phyloP scores from a whole-genome alignment of 2,113 vertebrate genomes.

The Platichthys stellatus region DNA sequence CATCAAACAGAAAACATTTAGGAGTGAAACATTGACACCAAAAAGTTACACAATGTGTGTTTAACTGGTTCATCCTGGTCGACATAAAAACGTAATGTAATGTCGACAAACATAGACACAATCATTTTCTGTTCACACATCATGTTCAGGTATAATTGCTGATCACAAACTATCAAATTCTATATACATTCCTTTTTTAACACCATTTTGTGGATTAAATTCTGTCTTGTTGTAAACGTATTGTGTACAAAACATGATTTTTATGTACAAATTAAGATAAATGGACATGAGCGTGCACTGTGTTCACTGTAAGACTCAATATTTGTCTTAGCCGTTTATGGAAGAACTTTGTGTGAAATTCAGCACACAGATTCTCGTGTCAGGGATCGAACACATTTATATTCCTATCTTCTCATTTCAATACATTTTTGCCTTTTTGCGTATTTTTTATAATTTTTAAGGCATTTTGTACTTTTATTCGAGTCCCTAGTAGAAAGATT shows the following conservation, averaged over 20 bases:
- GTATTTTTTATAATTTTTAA: neutral
- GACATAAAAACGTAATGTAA: neutral
- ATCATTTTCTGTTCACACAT: neutral
- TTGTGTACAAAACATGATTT: neutral
- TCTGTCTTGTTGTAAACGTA: conserved; percentile 2
- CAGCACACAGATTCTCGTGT: neutral
- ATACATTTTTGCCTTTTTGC: neutral
- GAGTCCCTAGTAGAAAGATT: neutral
- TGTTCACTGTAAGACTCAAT: neutral
- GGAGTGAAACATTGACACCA: neutral
- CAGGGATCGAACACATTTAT: too few relatives aligned
- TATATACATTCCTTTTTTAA: conserved; percentile 23
- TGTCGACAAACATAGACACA: neutral
- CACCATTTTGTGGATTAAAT: conserved; percentile 27
- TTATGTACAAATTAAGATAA: too few relatives aligned
- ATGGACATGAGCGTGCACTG: too few relatives aligned
- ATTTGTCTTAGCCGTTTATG: neutral
- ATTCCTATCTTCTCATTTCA: too few relatives aligned
- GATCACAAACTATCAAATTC: conserved; percentile 2
- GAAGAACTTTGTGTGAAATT: neutral
- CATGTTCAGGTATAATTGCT: conserved; percentile 1
- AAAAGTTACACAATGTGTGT: too few relatives aligned
- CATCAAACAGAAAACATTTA: neutral
- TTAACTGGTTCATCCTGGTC: neutral
- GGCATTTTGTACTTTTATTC: neutral